Conservation (phyloP, 2,888 invertebrate genomes). For the Aphidoletes aphidimyza region DNA sequence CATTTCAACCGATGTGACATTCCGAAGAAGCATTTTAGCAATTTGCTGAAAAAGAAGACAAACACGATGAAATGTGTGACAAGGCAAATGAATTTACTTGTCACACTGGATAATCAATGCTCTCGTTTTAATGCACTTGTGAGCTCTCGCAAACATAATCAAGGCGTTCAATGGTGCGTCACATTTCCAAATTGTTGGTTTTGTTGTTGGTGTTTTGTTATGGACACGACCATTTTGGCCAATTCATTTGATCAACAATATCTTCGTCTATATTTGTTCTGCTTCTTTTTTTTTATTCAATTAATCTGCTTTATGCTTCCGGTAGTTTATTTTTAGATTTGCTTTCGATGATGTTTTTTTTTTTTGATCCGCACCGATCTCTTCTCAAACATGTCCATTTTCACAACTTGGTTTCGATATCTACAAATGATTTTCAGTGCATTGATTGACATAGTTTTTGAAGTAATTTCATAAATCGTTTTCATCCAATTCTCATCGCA, state of each 20-base stretch:
- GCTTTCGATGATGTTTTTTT: not conserved
- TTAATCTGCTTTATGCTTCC: not conserved
- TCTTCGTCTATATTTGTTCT: not conserved
- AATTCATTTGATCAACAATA: slow-evolving; percentile 14
- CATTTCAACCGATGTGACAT: not conserved
- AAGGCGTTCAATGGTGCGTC: slow-evolving; percentile 14
- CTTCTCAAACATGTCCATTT: not conserved
- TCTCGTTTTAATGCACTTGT: not conserved
- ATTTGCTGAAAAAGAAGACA: not conserved
- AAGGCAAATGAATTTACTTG: not conserved
- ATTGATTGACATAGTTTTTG: slow-evolving; percentile 36
- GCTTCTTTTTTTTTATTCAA: slow-evolving; percentile 2
- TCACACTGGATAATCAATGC: not conserved
- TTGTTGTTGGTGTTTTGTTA: slow-evolving; percentile 9
- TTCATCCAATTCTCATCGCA: slow-evolving; percentile 16
- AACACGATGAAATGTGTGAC: not conserved
- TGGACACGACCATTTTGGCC: not conserved
- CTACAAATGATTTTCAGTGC: too few relatives aligned
- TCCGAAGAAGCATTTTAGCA: not conserved
- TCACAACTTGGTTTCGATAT: too few relatives aligned
- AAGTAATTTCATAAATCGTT: slow-evolving; percentile 31
- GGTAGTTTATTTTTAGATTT: slow-evolving; percentile 12
- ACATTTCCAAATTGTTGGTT: not conserved
- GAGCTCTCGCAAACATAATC: not conserved
- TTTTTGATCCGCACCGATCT: not conserved